Evolutionary conservation across 2,797 vertebrate species (phyloP), one percentile per base, ranked within the genome.

Genomic region (Mormyrus proboscirostris): DNA sequence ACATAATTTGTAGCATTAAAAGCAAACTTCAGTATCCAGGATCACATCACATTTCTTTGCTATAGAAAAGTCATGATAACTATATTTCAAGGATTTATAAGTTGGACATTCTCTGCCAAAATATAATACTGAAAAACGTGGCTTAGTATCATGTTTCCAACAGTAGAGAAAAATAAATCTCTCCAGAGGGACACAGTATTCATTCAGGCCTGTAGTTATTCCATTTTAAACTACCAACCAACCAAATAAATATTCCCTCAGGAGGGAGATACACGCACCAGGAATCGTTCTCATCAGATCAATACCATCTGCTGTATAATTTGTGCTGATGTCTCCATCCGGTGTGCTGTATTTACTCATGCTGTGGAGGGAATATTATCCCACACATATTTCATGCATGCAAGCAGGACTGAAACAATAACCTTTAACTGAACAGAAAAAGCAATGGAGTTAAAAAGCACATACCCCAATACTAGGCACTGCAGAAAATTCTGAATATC

Each of bases 281-380:
- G 47, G 33, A 69, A 62, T 53, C 44, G 14, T 76, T 92, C 89
- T 50, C 88, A 87, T 57, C 88, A 22, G 73, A 91, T 79, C 89
- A 25, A 33, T 93, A 92, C 88, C 55, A 9, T 88, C 88, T 38
- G 87, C 95, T 95, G 90, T 88, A 59, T 94, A 93, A 94, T 92
- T 93, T 92, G 92, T 94, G 90, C 89, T 57, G 91, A 92, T 90
- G 88, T 86, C 91, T 93, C 91, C 92, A 91, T 93, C 92, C 89
- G 76, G 89, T 90, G 84, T 92, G 88, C 69, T 7, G 88, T 91
- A 91, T 93, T 92, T 92, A 88, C 91, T 91, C 90, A 93, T 73
- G 89, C 92, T 41, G 38, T 91, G 87, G 92, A 93, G 93, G 93
- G 89, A 91, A 91, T 86, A 91, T 90, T 92, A 90, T 93, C 93